Base-by-base conservation (phyloP, 1,140 invertebrate species). In the Drosophila ananassae region DNA sequence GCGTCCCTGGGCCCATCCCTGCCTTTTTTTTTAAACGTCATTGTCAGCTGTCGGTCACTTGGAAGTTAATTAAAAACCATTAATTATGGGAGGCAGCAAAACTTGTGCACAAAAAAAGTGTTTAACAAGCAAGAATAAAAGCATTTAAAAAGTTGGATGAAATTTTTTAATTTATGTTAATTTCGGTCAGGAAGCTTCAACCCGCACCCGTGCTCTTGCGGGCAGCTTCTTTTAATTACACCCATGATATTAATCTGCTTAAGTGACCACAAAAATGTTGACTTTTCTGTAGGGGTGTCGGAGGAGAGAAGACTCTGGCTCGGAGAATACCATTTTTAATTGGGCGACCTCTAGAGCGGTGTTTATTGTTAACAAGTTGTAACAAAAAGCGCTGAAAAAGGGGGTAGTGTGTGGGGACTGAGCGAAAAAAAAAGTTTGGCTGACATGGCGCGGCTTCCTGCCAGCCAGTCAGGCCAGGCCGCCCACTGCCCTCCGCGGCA, bases 231-330 rank as follows among this genome's bases (percentile, higher is more conserved):
- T 87, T 87, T 87, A 89, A 89, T 89, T 89, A 89, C 76, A 79
- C 79, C 79, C 83, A 77, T 89, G 83, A 89, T 89, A 89, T 89
- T 89, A 89, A 89, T 89, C 83, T 89, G 83, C 83, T 89, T 89
- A 89, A 89, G 83, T 89, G 83, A 89, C 83, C 83, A 89, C 84
- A 89, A 89, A 89, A 89, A 89, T 89, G 84, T 89, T 79, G 83
- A 87, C 83, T 89, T 71, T 73, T 24, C 50, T 17, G 41, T 47
- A 17, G 37, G 22, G 8, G 39, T 10, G 12, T 6, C 12, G 13
- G 1, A 44, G 50, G 5, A 30, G 22, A 9, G 34, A 17, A 34
- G 30, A 24, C 21, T 47, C 2, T 37, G 59, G 52, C 39, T 55
- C 3, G 3, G 25, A 25, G 46, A 64, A 55, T 57, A 64, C 41